phyloP scores from a whole-genome alignment of 2,888 invertebrate species.

The Drepana falcataria region DNA sequence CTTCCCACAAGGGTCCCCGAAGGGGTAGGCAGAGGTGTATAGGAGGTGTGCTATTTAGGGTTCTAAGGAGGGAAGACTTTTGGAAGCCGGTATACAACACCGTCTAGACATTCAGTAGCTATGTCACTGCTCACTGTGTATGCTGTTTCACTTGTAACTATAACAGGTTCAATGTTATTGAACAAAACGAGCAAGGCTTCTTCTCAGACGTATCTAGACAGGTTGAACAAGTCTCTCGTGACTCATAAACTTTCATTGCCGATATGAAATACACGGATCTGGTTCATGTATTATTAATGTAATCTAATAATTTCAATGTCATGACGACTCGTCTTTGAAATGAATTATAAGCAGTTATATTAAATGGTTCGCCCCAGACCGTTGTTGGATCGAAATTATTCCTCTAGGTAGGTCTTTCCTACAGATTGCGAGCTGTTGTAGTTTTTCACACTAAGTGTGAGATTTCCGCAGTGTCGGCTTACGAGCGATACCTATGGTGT shows the following conservation, averaged over 20 bases:
- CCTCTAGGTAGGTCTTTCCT: not conserved
- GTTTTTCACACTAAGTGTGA: not conserved
- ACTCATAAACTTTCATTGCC: constrained; percentile 6
- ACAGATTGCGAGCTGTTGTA: not conserved
- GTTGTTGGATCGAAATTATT: too few relatives aligned
- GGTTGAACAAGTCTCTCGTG: constrained; percentile 6
- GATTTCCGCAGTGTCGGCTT: too few relatives aligned
- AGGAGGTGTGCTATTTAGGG: too few relatives aligned
- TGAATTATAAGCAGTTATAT: too few relatives aligned
- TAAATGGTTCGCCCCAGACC: too few relatives aligned
- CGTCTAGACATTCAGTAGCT: too few relatives aligned
- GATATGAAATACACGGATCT: not conserved
- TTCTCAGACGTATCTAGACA: constrained; percentile 2
- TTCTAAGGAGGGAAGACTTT: too few relatives aligned
- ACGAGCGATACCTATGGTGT: too few relatives aligned
- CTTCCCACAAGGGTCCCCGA: too few relatives aligned
- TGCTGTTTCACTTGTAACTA: constrained; percentile 3
- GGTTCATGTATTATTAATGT: not conserved
- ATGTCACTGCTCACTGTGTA: not conserved
- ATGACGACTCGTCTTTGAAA: not conserved
- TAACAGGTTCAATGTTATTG: constrained; percentile 17
- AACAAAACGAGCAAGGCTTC: constrained; percentile 5
- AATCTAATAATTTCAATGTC: not conserved
- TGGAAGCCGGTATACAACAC: too few relatives aligned
- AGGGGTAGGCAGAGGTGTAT: too few relatives aligned